Base-by-base conservation (phyloP, 2,113 vertebrate species). In the Mobula hypostoma region DNA sequence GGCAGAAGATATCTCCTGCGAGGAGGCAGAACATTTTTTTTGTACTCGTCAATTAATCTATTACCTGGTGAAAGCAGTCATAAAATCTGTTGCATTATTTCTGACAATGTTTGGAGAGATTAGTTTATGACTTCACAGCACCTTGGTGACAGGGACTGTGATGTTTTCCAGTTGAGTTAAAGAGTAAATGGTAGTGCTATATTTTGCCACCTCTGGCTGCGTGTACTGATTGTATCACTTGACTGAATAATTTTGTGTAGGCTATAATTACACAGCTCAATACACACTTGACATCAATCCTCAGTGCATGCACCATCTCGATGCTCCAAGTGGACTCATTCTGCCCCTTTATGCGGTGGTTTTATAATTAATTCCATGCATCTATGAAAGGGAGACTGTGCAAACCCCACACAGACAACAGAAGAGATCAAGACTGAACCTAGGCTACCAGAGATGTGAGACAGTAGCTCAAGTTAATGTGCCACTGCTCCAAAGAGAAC, bases 1-100 rank as follows among this genome's bases (percentile, higher is more conserved):
- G 58, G 58, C 27, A 88, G 29, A 88, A 88, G 29, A 14, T 63
- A 66, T n/a, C 85, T 66, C 29, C 1, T 32, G 14, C 61, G 17
- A n/a, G 14, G 85, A 90, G 58, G 85, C n/a, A 32, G 85, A 68
- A 90, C 29, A 32, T 14, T 66, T 68, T 61, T 82, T 66, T 66
- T 74, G 17, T 90, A 66, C 29, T 90, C 29, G 5, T 2, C n/a
- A 68, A 66, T 90, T 90, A 90, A 90, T 2, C 15, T 90, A n/a
- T 68, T n/a, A 90, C 29, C 17, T 19, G 58, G 14, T 66, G 63
- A 66, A 68, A 66, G 61, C 61, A 66, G 2, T 68, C n/a, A 90
- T 90, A 21, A 90, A 90, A 36, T 90, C 61, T 90, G n/a, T 90
- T 66, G 29, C 85, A 66, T 66, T 90, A 32, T 90, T 66, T 90